Evolutionary conservation across 2,797 vertebrate genomes (phyloP).

Genomic region (Numenius phaeopus): DNA sequence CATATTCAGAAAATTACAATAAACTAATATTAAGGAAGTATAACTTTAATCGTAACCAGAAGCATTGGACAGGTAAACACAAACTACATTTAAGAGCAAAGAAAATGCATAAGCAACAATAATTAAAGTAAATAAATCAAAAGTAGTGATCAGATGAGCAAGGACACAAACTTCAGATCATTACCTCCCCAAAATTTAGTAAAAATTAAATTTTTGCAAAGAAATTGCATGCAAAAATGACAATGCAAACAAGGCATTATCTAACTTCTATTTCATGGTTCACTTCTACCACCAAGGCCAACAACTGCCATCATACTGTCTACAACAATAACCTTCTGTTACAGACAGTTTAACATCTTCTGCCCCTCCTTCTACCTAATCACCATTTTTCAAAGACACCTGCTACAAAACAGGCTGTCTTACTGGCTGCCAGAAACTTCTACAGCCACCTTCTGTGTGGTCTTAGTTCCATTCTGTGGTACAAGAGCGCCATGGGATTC

Average conservation of each 20-base stretch:
- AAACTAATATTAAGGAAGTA: background rate
- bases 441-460: background rate
- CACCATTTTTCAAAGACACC: background rate
- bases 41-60: background rate
- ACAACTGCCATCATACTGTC: background rate
- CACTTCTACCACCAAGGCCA: background rate
- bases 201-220: background rate
- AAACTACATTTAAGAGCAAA: background rate
- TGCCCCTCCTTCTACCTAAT: background rate
- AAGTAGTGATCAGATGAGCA: background rate
- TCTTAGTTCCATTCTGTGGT: background rate
- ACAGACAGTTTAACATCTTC: background rate
- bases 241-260: background rate
- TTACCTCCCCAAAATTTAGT: background rate
- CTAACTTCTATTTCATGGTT: background rate
- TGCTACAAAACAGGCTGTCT: background rate
- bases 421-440: background rate
- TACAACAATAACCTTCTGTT: constrained; percentile 10
- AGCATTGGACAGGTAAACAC: background rate
- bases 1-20: background rate
- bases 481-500: rapidly evolving
- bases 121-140: background rate
- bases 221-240: background rate
- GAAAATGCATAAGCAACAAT: background rate
- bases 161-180: background rate